A percentile compares a stretch with the other conserved stretches of the same genome.
Evolutionary conservation across 2,888 invertebrate genomes (phyloP).

Genomic region (Hybos culiciformis): DNA sequence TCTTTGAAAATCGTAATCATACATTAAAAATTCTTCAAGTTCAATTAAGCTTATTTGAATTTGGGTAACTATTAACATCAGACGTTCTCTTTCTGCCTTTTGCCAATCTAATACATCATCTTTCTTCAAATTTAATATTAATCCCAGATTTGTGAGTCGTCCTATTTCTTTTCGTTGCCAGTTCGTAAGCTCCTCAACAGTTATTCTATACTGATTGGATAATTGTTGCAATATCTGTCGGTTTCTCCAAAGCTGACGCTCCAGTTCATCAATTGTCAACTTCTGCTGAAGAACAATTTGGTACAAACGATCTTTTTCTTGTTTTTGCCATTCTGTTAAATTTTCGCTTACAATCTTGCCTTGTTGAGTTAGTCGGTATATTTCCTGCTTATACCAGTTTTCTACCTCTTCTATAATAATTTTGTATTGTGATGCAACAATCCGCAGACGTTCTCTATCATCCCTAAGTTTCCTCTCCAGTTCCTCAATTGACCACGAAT

Average conservation of each 20-base stretch:
- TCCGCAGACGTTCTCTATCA: constrained; percentile 21
- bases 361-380: constrained; percentile 21
- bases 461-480: constrained; percentile 21
- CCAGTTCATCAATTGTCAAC: constrained; percentile 19
- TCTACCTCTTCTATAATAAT: constrained; percentile 22
- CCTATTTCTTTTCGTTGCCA: constrained; percentile 25
- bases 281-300: constrained; percentile 18
- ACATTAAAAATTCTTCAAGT: constrained; percentile 22
- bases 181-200: constrained; percentile 22
- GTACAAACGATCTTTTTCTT: constrained; percentile 25
- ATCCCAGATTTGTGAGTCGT: constrained; percentile 23
- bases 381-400: constrained; percentile 25
- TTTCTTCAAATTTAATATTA: constrained; percentile 15
- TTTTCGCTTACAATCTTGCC: constrained; percentile 20
- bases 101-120: constrained; percentile 19
- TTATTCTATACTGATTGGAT: constrained; percentile 22
- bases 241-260: constrained; percentile 19
- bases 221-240: constrained; percentile 16
- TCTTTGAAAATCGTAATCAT: constrained; percentile 22
- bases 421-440: constrained; percentile 22
- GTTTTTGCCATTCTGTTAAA: constrained; percentile 23
- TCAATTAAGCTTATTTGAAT: constrained; percentile 25
- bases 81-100: constrained; percentile 23
- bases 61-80: constrained; percentile 23
- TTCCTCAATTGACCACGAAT: constrained; percentile 20